These are phyloP conservation scores for Acrocyrtus sp. DNA, from an alignment of 2,888 invertebrate genomes.

Conservation along the genomic window DNA sequence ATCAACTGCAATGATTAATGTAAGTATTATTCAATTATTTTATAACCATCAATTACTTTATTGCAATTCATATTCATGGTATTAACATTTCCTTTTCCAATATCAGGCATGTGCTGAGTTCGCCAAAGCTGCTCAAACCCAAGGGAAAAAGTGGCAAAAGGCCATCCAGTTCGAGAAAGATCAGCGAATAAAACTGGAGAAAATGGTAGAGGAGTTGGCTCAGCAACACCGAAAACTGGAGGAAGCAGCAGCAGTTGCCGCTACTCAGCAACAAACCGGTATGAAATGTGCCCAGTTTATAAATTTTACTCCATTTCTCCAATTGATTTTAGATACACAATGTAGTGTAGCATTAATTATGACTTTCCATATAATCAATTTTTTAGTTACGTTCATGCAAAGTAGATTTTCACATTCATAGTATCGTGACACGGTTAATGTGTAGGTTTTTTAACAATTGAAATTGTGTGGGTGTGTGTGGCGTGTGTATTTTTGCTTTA, in stretches of 20 bases:
- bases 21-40: slow-evolving; percentile 67
- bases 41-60: neutral
- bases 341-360: no score
- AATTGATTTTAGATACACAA: no score
- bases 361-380: no score
- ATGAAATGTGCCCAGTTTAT: neutral
- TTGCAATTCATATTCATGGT: neutral
- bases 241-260: slow-evolving; percentile 74
- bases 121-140: slow-evolving; percentile 86
- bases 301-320: no score
- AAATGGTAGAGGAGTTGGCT: slow-evolving; percentile 97
- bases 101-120: slow-evolving; percentile 90
- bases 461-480: no score
- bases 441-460: no score
- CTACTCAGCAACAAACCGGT: slow-evolving; percentile 45
- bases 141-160: slow-evolving; percentile 92
- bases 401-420: no score
- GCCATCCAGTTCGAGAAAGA: slow-evolving; percentile 94
- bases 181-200: slow-evolving; percentile 89
- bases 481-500: no score
- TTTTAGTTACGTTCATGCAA: no score
- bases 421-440: no score
- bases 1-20: slow-evolving; percentile 96
- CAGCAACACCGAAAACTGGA: slow-evolving; percentile 96
- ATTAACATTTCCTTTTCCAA: neutral